Conservation (phyloP, 2,888 invertebrate genomes). For the Proisotoma minuta region DNA sequence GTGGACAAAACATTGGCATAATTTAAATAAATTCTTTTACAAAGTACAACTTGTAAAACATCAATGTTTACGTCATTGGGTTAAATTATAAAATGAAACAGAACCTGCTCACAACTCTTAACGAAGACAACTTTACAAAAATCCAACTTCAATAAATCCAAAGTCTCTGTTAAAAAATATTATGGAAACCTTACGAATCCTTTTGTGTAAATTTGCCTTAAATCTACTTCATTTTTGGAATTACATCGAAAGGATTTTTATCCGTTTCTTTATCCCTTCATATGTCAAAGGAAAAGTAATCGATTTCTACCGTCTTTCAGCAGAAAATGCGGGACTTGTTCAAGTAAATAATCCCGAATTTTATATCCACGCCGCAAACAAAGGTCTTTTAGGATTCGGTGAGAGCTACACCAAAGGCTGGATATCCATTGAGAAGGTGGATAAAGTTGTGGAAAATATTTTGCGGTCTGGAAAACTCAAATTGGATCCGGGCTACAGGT, state of each 20-base stretch:
- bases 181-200: no score
- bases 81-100: no score
- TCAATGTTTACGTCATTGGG: no score
- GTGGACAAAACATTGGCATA: no score
- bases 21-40: no score
- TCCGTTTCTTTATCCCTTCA: not conserved
- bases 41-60: no score
- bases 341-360: slow-evolving; percentile 5
- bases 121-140: no score
- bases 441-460: not conserved
- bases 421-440: not conserved
- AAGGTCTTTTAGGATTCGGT: slow-evolving; percentile 1
- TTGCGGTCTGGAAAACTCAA: not conserved
- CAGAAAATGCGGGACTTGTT: not conserved
- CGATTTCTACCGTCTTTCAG: not conserved
- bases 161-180: no score
- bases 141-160: no score
- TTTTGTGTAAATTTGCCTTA: no score
- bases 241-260: not conserved
- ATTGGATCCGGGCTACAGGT: not conserved
- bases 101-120: no score
- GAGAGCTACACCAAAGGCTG: slow-evolving; percentile 8
- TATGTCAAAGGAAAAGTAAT: not conserved
- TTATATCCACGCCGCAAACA: slow-evolving; percentile 6
- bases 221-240: not conserved